Percentiles rank a stretch among this genome's conserved stretches.
Conservation (phyloP, 2,888 invertebrate genomes). For the Allacma fusca region DNA sequence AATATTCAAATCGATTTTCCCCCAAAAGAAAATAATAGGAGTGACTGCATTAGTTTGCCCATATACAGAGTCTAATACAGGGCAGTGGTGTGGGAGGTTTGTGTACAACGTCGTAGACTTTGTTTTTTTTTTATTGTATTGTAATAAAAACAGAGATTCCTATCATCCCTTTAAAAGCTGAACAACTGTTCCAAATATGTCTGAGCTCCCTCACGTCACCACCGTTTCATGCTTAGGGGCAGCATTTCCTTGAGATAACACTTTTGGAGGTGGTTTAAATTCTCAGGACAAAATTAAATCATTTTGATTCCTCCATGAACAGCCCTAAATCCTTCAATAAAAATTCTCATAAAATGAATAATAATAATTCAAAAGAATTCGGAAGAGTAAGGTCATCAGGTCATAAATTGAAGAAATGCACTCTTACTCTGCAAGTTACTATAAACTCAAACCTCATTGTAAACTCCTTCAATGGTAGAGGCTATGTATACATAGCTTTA, state of each 20-base stretch:
- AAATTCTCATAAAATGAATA: too few species aligned
- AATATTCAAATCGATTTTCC: constrained; percentile 28
- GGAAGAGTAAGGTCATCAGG: not conserved
- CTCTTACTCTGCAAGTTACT: not conserved
- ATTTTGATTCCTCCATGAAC: too few species aligned
- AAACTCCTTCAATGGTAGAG: too few species aligned
- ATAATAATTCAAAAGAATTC: not conserved
- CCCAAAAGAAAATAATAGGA: constrained; percentile 3
- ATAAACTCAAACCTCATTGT: too few species aligned
- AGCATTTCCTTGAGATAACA: constrained; percentile 10
- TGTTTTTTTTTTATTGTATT: not conserved
- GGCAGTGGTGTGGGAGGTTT: constrained; percentile 9
- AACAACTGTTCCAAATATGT: not conserved
- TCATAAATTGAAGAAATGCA: constrained; percentile 7
- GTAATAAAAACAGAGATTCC: not conserved
- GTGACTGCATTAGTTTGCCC: constrained; percentile 1
- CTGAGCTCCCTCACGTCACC: not conserved
- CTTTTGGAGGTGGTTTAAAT: not conserved
- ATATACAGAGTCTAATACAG: not conserved
- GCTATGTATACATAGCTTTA: too few species aligned
- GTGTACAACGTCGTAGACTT: not conserved
- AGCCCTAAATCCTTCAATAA: too few species aligned
- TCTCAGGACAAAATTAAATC: not conserved
- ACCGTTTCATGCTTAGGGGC: not conserved
- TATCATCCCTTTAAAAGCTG: not conserved